Evolutionary conservation across 2,888 invertebrate genomes (phyloP), one percentile per base, ranked within the genome.

Genomic region (Ophonus ardosiacus): DNA sequence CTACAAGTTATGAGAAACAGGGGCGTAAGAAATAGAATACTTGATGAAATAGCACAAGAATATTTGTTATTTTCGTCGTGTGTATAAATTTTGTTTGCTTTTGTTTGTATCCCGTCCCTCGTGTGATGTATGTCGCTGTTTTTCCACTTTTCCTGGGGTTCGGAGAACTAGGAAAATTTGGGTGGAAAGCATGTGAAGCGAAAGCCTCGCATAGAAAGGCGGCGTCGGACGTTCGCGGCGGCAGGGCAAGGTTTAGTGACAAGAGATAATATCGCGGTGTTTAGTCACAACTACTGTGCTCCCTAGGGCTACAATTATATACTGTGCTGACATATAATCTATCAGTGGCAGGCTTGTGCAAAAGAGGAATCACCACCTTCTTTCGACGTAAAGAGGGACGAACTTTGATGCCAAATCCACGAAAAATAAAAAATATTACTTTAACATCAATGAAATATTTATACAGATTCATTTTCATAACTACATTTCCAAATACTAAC

Each of bases 181-280:
- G 83, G 74, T 56, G 59, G 79, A 78, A 84, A 83, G 83, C 83
- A 57, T 57, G 78, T 84, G 40, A 84, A 84, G 84, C 84, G 59
- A 43, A 84, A 84, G 84, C 84, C 43, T 51, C 84, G 63, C 51
- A 68, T 31, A 38, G 6, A 74, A 51, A 74, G 71, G 71, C 71
- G 71, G 43, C 43, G 71, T 43, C 21, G 43, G 43, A 15, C 38
- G 24, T 63, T 63, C 7, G n/a, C 5, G 68, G 13, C 7, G 63
- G 63, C 63, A n/a, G 63, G 10, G 63, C 24, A 13, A 24, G 31
- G 68, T 24, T 68, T 68, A 68, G 68, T 68, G 59, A 17, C 31
- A 31, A 31, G 31, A 15, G 31, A n/a, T 38, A 15, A 24, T 63
- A 24, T n/a, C 57, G 21, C 56, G 63, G 13, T 18, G 8, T 78